Conservation (phyloP, 2,113 vertebrate genomes). For the Cheirogaleus medius region DNA sequence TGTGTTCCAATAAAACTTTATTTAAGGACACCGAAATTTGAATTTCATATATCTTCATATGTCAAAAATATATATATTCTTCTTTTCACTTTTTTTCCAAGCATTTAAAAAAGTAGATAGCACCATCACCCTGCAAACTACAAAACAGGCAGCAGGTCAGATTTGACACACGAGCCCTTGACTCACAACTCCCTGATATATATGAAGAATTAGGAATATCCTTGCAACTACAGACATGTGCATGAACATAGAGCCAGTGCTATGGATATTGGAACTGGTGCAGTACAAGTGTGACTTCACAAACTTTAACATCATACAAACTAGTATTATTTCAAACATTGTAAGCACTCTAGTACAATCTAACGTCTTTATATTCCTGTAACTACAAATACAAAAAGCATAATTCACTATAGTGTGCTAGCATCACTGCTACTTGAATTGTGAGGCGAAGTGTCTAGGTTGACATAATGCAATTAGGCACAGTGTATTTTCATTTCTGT, state of each 20-base stretch:
- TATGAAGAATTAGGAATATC: neutral
- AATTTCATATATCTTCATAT: neutral
- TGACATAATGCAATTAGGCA: neutral
- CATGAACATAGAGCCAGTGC: accelerated
- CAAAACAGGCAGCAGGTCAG: neutral
- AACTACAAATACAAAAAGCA: neutral
- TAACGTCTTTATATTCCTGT: neutral
- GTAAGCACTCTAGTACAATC: neutral
- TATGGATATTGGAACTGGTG: accelerated
- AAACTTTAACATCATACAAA: neutral
- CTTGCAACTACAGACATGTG: accelerated
- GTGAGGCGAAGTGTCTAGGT: neutral
- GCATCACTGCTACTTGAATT: neutral
- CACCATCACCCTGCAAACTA: neutral
- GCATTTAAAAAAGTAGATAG: neutral
- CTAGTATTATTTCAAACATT: neutral
- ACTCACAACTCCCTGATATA: neutral
- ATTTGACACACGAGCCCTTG: neutral
- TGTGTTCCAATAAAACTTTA: neutral
- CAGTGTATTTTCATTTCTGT: neutral
- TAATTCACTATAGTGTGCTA: neutral
- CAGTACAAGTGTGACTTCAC: accelerated
- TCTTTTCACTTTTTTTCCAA: neutral
- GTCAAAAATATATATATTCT: neutral
- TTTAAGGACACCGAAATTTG: neutral